Evolutionary conservation across 2,888 invertebrate species (phyloP), one percentile per base, ranked within the genome.

Genomic region (Coleophora deauratella): DNA sequence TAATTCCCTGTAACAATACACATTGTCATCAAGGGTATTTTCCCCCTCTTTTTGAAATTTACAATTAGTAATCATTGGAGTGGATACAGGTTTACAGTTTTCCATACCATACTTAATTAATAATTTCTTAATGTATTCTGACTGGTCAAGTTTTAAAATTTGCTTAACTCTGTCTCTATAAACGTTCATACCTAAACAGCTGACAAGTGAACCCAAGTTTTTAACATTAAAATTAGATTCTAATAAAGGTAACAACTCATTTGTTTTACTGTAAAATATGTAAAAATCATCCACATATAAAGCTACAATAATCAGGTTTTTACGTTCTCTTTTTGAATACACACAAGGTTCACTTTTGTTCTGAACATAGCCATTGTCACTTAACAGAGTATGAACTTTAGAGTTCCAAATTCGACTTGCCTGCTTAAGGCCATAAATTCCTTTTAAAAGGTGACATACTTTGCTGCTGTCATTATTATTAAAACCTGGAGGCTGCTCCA

Each of bases 361-460:
- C 31, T 43, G 27, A 2, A 27, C 9, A 41, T 30, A 44, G 11
- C 35, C 40, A 37, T 38, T 9, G 41, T 41, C 41, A 14, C 8
- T 4, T 2, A 34, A 30, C 14, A 34, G 9, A 1, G 2, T 34
- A 21, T 36, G 6, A n/a, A 41, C 27, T 31, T 34, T 41, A 9
- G 14, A 10, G 32, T 33, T 15, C 41, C 40, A 40, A 1, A 9
- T 15, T 9, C 35, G 21, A 6, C 13, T 12, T 8, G 40, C 27
- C 27, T 34, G 41, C 32, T 41, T 47, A 6, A 47, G 35, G 0
- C 46, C 49, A 41, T 50, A 51, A 15, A 51, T 39, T n/a, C 43
- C 44, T 35, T 47, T 51, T 4, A 36, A 28, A 15, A 51, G 31
- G 9, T 45, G 35, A 35, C 45, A 46, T 9, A 41, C 41, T 33